Evolutionary conservation across 2,888 invertebrate species (phyloP), one percentile per base, ranked within the genome.

Genomic region (Agriotes lineatus): DNA sequence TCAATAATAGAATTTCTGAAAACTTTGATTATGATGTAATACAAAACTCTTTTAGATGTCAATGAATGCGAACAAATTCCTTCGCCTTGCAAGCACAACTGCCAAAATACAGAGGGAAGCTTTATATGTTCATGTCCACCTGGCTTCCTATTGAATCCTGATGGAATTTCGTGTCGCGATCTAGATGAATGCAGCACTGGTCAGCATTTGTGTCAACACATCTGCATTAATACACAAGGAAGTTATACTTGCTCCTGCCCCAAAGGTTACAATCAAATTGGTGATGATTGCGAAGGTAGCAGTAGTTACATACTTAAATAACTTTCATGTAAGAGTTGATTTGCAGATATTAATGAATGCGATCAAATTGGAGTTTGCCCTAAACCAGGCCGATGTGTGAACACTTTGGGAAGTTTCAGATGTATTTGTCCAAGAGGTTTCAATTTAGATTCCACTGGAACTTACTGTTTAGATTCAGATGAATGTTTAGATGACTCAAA

Each of bases 391-490:
- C 90, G 89, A 66, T 96, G 96, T 82, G 90, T 93, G 79, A 96
- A 96, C 83, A 91, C 92, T 48, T 86, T 91, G 65, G 95, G 95
- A 14, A 93, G 93, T 81, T 95, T 88, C 86, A 90, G 90, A 77
- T 96, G 95, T 85, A 89, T 93, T 77, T 96, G 95, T 80, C 94
- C 93, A 2, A 87, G 93, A 77, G 94, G 95, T 19, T 94, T 90
- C 85, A 90, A 90, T 63, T 85, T 92, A 2, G 93, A 93, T 83
- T 81, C 88, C 48, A 87, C 87, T n/a, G 92, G 93, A 69, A 87
- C 88, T 30, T 89, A 89, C 76, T 95, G 95, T 81, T 83, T 90
- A 0, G 95, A 95, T 84, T 87, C 91, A 33, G 92, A 94, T 83
- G 94, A 94, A 84, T 95, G 94, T 79, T 79, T 86, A 1, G 91